A percentile compares a stretch with the other conserved stretches of the same genome.
phyloP scores from a whole-genome alignment of 2,797 vertebrate species.

The Petrocephalus schoutedeni region DNA sequence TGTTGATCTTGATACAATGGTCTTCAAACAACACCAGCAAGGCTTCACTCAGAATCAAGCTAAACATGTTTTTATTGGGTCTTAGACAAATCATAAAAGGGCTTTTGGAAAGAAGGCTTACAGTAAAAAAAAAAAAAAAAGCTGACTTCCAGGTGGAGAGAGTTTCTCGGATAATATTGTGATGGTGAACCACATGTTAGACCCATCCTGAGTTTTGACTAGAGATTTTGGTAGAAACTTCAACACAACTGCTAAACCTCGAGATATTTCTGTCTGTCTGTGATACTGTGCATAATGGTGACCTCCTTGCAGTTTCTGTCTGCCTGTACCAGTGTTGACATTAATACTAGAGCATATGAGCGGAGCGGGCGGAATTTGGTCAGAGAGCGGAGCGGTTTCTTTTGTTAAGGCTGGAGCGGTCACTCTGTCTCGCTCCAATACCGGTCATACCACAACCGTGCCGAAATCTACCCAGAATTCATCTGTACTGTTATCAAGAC shows the following conservation, averaged over 20 bases:
- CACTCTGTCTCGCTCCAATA: too few species aligned
- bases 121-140: background rate
- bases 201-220: background rate
- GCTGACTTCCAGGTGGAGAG: background rate
- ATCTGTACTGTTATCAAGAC: too few species aligned
- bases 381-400: too few species aligned
- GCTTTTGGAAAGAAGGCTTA: background rate
- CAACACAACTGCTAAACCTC: background rate
- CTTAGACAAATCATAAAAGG: background rate
- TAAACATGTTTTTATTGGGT: background rate
- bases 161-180: background rate
- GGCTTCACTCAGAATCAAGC: background rate
- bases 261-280: constrained; percentile 39
- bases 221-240: background rate
- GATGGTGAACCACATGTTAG: background rate
- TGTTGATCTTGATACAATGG: background rate
- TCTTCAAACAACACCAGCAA: background rate
- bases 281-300: constrained; percentile 23
- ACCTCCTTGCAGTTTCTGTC: background rate
- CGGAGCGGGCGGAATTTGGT: too few species aligned
- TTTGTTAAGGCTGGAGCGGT: too few species aligned
- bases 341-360: background rate
- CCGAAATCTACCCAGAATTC: too few species aligned
- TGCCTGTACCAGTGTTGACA: background rate
- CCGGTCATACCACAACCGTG: too few species aligned